Evolutionary conservation across 2,797 vertebrate genomes (phyloP), one percentile per base, ranked within the genome.

Genomic region (Darevskia nairensis): DNA sequence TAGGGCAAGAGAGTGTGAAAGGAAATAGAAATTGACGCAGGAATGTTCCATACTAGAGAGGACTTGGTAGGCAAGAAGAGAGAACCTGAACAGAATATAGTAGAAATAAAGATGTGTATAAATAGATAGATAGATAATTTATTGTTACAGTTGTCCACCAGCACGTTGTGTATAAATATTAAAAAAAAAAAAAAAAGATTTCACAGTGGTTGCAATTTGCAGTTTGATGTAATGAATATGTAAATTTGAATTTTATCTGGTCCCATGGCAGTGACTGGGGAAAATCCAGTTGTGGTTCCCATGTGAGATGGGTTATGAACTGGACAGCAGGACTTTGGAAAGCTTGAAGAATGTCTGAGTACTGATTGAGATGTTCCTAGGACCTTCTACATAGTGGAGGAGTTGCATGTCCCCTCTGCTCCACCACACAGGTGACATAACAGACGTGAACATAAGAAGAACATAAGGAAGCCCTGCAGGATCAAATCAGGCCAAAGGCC

Each of bases 1-100:
- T 85, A 89, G 82, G 39, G 78, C 68, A 85, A 50, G 68, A 80
- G 41, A 74, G 82, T 89, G 88, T 85, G 77, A 85, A 89, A 89
- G 77, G 74, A 85, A 85, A 89, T 89, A 75, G 82, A 71, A 89
- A 72, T 15, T 89, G 87, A 74, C 76, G 66, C 13, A 69, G 50
- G 39, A 66, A 32, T 21, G 69, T 64, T 77, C 13, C 69, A 64
- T 35, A 64, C 39, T 29, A 15, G 77, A 39, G 17, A 80, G 23
- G 72, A 46, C 75, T n/a, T 77, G 21, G 44, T 77, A 68, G 59
- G 25, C 59, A 83, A 55, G 32, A 76, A 88, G 35, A 75, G 17
- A 76, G 10, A 68, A 23, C 32, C 55, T 29, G 61, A 59, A 64
- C 35, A 76, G 46, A 10, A 77, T 35, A 68, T 10, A 50, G 32